phyloP scores from a whole-genome alignment of 2,888 invertebrate genomes.

The Pegoplata infirma region DNA sequence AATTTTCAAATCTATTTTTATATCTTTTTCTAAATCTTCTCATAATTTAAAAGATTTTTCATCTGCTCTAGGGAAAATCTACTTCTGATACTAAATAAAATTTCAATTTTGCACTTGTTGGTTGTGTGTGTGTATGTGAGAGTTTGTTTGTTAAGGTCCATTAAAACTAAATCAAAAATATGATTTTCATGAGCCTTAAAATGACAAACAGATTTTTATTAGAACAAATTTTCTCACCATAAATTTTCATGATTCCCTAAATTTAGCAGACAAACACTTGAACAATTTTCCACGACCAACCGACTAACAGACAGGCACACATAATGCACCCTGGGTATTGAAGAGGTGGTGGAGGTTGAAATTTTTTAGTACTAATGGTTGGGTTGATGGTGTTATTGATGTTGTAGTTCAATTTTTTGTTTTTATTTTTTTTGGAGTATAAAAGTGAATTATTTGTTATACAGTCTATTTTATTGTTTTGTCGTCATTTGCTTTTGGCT shows the following conservation, averaged over 20 bases:
- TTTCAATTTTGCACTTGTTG: no score
- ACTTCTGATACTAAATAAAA: no score
- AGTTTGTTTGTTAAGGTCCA: not conserved
- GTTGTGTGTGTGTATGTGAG: no score
- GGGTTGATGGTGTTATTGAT: not conserved
- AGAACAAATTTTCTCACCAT: constrained; percentile 8
- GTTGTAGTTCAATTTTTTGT: not conserved
- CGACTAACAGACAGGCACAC: no score
- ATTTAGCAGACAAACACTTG: not conserved
- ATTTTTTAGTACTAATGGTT: no score
- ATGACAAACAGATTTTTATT: constrained; percentile 10
- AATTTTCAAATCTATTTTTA: no score
- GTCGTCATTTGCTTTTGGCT: no score
- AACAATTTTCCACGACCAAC: not conserved
- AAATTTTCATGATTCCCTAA: constrained; percentile 1
- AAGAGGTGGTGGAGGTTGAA: not conserved
- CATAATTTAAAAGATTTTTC: no score
- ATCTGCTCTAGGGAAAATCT: no score
- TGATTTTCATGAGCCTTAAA: constrained; percentile 6
- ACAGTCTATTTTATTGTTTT: constrained; percentile 39
- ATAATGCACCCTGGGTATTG: no score
- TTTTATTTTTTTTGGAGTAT: no score
- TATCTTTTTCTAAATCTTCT: no score
- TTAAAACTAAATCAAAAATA: not conserved
- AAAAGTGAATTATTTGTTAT: constrained; percentile 43